Evolutionary conservation across 2,888 invertebrate genomes (phyloP), one percentile per base, ranked within the genome.

Genomic region (Leptothorax acervorum): DNA sequence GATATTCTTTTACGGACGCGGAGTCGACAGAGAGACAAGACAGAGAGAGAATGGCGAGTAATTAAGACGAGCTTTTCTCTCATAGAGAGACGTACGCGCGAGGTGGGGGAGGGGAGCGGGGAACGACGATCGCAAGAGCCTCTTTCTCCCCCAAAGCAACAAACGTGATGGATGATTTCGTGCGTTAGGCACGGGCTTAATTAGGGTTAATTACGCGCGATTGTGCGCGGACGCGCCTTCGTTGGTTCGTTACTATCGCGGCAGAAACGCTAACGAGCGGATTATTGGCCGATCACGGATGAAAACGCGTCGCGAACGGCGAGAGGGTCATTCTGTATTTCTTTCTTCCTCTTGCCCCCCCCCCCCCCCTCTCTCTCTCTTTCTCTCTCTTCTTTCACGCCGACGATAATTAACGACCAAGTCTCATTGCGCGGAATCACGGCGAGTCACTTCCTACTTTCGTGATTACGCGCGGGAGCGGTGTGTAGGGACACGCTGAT

Each of bases 201-300:
- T 94, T 93, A 93, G 90, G 91, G 91, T 93, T 93, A 94, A 94
- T 94, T 93, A 92, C 90, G 83, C 85, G 87, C 92, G 93, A 94
- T 94, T 93, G 94, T 93, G 87, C 79, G 84, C 15, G 71, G 81
- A 39, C 84, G 88, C 74, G 82, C 73, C 81, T 66, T 70, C 84
- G 62, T 68, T 62, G 84, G 83, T 78, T 63, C 85, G 87, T 82
- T 85, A 83, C 63, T 87, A 91, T 87, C 71, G 90, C 76, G 68
- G 90, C 84, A 87, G 92, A 85, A 85, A 89, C 85, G 87, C 88
- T 91, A 91, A 91, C 90, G 91, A 91, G 91, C 83, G 87, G 87
- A 90, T 90, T 91, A 92, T 92, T 89, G 90, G 87, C 68, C 70
- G 88, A 82, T 78, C 84, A 88, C 83, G 88, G 84, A 87, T 90